phyloP scores from a whole-genome alignment of 2,888 invertebrate genomes.

The Ethmia dodecea region DNA sequence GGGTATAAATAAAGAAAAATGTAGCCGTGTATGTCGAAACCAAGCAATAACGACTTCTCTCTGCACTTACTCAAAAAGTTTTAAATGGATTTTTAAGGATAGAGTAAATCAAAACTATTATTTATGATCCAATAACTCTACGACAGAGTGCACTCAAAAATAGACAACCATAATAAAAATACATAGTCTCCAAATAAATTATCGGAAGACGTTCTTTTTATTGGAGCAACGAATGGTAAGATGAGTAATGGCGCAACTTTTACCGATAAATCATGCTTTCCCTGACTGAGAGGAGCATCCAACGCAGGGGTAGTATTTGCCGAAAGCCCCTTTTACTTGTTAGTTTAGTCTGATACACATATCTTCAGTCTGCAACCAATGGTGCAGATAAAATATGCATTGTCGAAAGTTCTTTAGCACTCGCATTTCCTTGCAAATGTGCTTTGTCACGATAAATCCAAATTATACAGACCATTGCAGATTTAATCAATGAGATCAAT shows the following conservation, averaged over 20 bases:
- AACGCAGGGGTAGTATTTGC: constrained; percentile 58
- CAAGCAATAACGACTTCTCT: no score
- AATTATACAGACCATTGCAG: not conserved
- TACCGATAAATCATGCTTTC: constrained; percentile 68
- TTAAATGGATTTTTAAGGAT: constrained; percentile 36
- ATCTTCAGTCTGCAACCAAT: constrained; percentile 51
- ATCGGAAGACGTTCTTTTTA: constrained; percentile 72
- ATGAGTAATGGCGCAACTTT: constrained; percentile 74
- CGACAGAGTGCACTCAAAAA: constrained; percentile 57
- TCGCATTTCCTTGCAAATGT: constrained; percentile 7
- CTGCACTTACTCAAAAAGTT: constrained; percentile 31
- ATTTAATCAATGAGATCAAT: not conserved
- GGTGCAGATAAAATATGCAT: constrained; percentile 33
- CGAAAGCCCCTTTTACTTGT: constrained; percentile 50
- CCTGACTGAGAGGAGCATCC: constrained; percentile 53
- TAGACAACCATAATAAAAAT: constrained; percentile 63
- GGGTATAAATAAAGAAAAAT: no score
- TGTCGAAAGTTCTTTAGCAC: constrained; percentile 12
- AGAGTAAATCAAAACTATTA: constrained; percentile 55
- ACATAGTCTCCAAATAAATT: constrained; percentile 67
- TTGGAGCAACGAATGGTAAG: constrained; percentile 74
- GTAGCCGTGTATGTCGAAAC: no score
- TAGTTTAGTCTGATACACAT: constrained; percentile 54
- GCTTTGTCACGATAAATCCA: constrained; percentile 1
- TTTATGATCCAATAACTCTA: constrained; percentile 53